A percentile compares a stretch with the other conserved stretches of the same genome.
Evolutionary conservation across 2,888 invertebrate genomes (phyloP).

Genomic region (Lasioglossum calceatum): DNA sequence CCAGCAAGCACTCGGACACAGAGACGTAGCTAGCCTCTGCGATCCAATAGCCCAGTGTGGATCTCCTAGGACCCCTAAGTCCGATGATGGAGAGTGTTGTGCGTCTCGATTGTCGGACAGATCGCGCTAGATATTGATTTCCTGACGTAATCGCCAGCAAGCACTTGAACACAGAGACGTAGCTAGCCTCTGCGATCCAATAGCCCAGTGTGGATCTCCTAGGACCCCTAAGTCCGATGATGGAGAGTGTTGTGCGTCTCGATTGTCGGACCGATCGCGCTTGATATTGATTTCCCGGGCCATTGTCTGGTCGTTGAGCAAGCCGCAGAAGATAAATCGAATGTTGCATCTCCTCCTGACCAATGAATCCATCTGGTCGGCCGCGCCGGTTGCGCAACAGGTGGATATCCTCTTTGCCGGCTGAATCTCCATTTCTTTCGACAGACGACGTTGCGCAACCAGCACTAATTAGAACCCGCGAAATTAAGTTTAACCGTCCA

Average conservation of each 20-base stretch:
- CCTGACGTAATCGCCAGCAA: too few relatives aligned
- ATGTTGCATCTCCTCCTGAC: constrained; percentile 55
- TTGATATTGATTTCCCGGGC: constrained; percentile 63
- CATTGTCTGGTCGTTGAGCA: constrained; percentile 56
- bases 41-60: too few relatives aligned
- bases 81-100: too few relatives aligned
- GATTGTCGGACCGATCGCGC: constrained; percentile 38
- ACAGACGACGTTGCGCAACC: constrained; percentile 52
- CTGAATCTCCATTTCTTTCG: constrained; percentile 57
- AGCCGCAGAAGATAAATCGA: constrained; percentile 64
- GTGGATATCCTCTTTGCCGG: constrained; percentile 63
- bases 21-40: too few relatives aligned
- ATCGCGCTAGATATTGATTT: too few relatives aligned
- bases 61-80: too few relatives aligned
- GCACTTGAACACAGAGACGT: too few relatives aligned
- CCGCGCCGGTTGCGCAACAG: constrained; percentile 62
- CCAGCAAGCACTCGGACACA: too few relatives aligned
- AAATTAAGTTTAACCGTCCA: not conserved
- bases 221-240: too few relatives aligned
- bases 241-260: not conserved
- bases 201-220: too few relatives aligned
- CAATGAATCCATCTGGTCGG: constrained; percentile 59
- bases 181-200: too few relatives aligned
- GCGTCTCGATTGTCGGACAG: too few relatives aligned
- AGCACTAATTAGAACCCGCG: constrained; percentile 44